Evolutionary conservation across 2,888 invertebrate species (phyloP), one percentile per base, ranked within the genome.

Genomic region (Sarcophaga carnaria): DNA sequence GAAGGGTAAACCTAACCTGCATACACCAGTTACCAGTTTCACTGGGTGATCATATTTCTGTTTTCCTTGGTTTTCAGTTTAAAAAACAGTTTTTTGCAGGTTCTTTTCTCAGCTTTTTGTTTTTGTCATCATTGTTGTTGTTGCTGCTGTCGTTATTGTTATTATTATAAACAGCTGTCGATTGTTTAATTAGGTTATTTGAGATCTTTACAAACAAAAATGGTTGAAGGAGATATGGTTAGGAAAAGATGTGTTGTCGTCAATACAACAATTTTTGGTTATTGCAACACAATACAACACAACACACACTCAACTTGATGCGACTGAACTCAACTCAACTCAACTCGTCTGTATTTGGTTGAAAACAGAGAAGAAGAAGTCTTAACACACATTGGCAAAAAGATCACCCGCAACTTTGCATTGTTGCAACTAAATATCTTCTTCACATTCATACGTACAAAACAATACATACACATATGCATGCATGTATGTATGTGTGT

Each of bases 371-470:
- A 12, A 25, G 11, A 25, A 37, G 49, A 54, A 25, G 45, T 37
- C 20, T 62, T 49, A 49, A 77, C 37, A 72, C 10, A 63, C 66
- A 27, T 62, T 59, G 76, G 76, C 70, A 37, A 27, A 0, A 79
- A 81, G 81, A 84, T 87, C 87, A 84, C 87, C 87, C 87, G 87
- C 87, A 84, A 82, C 81, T 79, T 80, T 71, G 71, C 37, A 37
- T 37, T 71, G 80, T 27, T 77, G 76, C 84, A 80, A 85, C 76
- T 54, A 27, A 85, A 85, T 80, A 77, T 85, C 80, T 71, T 80
- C 64, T 76, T 71, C 71, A 14, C 67, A 72, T 66, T 45, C 37
- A 37, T 37, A 22, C 22, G 22, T 22, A 22, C 22, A 22, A 22
- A 22, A 37, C 8, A 37, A 27, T 8, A 37, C 37, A 37, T 8